A percentile compares a stretch with the other conserved stretches of the same genome.
These are phyloP conservation scores for Harpegnathos saltator DNA, from an alignment of 1,140 invertebrate species.

Conservation along the genomic window DNA sequence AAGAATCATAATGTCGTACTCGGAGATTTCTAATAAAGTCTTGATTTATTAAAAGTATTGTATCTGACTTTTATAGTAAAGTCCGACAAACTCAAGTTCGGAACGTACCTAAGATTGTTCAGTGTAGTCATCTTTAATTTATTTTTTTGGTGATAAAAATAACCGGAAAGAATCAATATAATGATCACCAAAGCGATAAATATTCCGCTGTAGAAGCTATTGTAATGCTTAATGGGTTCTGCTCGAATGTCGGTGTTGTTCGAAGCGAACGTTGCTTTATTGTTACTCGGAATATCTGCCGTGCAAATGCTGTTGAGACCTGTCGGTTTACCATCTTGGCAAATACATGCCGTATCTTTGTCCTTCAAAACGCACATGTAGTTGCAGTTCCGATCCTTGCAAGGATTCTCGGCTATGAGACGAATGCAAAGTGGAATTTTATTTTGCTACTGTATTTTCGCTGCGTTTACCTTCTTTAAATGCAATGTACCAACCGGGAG, in stretches of 20 bases:
- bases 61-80: not conserved
- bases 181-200: slow-evolving; percentile 54
- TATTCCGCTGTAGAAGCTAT: slow-evolving; percentile 59
- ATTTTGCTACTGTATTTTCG: not conserved
- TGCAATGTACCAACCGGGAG: slow-evolving; percentile 69
- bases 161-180: slow-evolving; percentile 49
- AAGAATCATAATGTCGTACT: slow-evolving; percentile 17
- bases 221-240: not conserved
- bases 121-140: slow-evolving; percentile 68
- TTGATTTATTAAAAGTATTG: too few relatives aligned
- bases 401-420: slow-evolving; percentile 82
- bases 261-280: slow-evolving; percentile 32
- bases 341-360: slow-evolving; percentile 86
- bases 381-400: slow-evolving; percentile 84
- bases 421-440: not conserved
- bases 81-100: not conserved
- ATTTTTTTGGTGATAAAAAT: slow-evolving; percentile 75
- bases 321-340: slow-evolving; percentile 83
- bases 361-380: slow-evolving; percentile 87
- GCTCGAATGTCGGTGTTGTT: not conserved
- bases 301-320: slow-evolving; percentile 38
- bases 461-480: not conserved
- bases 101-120: slow-evolving; percentile 73
- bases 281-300: not conserved
- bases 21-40: not conserved